A percentile compares a stretch with the other conserved stretches of the same genome.
Evolutionary conservation across 2,797 vertebrate species (phyloP).

Genomic region (Catamblyrhynchus diadema): DNA sequence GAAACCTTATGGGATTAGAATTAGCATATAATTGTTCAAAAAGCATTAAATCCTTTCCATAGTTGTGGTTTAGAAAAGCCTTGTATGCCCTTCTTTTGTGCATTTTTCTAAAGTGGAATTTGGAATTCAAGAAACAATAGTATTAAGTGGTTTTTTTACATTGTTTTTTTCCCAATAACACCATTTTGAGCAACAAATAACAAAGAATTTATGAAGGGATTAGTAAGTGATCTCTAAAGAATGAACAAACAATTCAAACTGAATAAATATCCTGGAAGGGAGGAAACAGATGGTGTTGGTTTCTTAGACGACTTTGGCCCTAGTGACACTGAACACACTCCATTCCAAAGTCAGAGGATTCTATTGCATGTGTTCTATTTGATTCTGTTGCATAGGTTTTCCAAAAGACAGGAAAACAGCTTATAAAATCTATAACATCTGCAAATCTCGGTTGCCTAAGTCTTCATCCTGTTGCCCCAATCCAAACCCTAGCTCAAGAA

Average conservation of each 20-base stretch:
- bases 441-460: neutral
- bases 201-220: neutral
- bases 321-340: neutral
- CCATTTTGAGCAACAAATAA: neutral
- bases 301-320: neutral
- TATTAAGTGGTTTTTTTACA: neutral
- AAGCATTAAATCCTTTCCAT: conserved; percentile 24
- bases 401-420: neutral
- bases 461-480: neutral
- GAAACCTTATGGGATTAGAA: conserved; percentile 18
- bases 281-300: neutral
- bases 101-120: neutral
- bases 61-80: conserved; percentile 6
- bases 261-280: neutral
- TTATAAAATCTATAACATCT: neutral
- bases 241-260: neutral
- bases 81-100: neutral
- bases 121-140: neutral
- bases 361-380: neutral
- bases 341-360: neutral
- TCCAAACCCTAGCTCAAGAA: neutral
- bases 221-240: neutral
- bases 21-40: conserved; percentile 34
- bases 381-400: neutral
- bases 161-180: neutral